Evolutionary conservation across 2,797 vertebrate species (phyloP), one percentile per base, ranked within the genome.

Genomic region (Lutra lutra): DNA sequence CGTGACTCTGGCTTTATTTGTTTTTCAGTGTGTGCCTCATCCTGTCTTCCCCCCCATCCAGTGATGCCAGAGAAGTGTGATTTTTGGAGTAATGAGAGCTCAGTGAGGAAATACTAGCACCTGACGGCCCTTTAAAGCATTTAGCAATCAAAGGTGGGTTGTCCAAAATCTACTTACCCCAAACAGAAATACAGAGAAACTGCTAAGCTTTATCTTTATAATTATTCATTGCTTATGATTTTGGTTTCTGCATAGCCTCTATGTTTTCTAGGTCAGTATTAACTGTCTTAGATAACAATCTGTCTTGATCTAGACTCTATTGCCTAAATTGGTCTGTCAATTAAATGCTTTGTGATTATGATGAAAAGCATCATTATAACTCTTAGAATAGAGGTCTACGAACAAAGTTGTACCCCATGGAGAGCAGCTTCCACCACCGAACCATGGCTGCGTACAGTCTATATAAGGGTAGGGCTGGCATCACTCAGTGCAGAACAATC

Each of bases 261-360:
- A 13, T 13, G 7, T 85, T 96, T 94, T 94, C 70, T 21, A 84
- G 54, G 43, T 78, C 77, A 73, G 70, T 82, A 35, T 83, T 94
- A 83, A 88, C 92, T 75, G n/a, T 96, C 77, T 95, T 75, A 94
- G 91, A 94, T 96, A 91, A 93, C 21, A 18, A 94, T 96, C 77
- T 97, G 79, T 79, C 93, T 95, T 92, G 79, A 92, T 89, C 54
- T 68, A 84, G 62, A 95, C 79, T 96, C 60, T 68, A 70, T 88
- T 97, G 87, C 82, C 86, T 90, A 97, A 95, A 95, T 95, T 97
- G 93, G 66, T 92, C 66, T 25, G n/a, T 91, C 93, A 97, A 89
- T 96, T 98, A 98, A 96, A 87, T 90, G 80, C 75, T 97, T 96
- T 96, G 91, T 85, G 93, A 89, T 94, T 48, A 46, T 93, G 77